Percentiles rank a stretch among this genome's conserved stretches.
phyloP scores from a whole-genome alignment of 2,888 invertebrate genomes.

The Diaperis boleti region DNA sequence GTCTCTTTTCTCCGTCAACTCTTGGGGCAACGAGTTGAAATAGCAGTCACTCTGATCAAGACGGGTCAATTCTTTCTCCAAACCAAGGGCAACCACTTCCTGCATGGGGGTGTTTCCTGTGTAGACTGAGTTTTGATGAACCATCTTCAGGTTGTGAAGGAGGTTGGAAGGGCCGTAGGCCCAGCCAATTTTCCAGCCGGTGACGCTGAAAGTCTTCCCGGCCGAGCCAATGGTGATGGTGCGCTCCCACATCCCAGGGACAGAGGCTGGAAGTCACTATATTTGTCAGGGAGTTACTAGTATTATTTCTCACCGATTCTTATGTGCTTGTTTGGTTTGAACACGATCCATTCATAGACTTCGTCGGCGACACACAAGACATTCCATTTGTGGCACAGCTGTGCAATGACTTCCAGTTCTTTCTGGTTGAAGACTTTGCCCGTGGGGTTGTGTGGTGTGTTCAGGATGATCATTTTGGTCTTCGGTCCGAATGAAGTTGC shows the following conservation, averaged over 20 bases:
- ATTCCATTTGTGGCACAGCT: conserved; percentile 92
- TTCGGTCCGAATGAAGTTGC: conserved; percentile 83
- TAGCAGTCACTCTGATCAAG: conserved; percentile 84
- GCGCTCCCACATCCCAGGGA: conserved; percentile 99
- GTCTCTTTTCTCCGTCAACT: conserved; percentile 84
- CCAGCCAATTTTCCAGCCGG: conserved; percentile 98
- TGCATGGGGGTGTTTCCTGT: conserved; percentile 92
- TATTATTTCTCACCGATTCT: conserved; percentile 87
- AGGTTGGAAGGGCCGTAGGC: conserved; percentile 89
- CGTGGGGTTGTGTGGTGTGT: conserved; percentile 97
- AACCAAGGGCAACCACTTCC: conserved; percentile 91
- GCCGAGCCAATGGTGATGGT: conserved; percentile 97
- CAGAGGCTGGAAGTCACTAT: conserved; percentile 72
- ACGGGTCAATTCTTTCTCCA: conserved; percentile 85
- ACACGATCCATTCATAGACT: conserved; percentile 98
- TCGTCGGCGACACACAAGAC: conserved; percentile 95
- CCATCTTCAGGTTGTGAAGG: conserved; percentile 83
- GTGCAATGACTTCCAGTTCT: conserved; percentile 83
- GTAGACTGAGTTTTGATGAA: conserved; percentile 96
- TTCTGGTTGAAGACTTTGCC: conserved; percentile 87
- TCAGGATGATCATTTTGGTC: conserved; percentile 96
- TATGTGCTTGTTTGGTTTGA: conserved; percentile 84
- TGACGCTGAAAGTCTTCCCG: conserved; percentile 98
- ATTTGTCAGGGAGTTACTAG: not conserved
- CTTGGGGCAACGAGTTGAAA: conserved; percentile 80